Evolutionary conservation across 2,888 invertebrate species (phyloP), one percentile per base, ranked within the genome.

Genomic region (Ophion slaviceki): DNA sequence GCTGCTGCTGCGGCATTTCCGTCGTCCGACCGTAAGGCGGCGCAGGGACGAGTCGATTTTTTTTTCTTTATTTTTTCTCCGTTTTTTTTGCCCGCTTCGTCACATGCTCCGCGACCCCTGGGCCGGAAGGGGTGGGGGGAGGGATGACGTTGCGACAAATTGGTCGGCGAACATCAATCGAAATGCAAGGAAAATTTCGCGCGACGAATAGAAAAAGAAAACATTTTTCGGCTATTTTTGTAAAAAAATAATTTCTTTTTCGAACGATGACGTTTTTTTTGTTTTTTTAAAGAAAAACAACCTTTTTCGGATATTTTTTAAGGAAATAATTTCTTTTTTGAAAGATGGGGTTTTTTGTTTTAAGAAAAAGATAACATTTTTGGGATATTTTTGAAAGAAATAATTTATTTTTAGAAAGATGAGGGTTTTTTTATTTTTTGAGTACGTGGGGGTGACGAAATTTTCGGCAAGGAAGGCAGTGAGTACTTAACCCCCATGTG

Each of bases 1-100:
- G 88, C 87, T 87, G 89, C 86, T 84, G 86, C 86, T 84, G 86
- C 88, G 87, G 88, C 85, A 90, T 89, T 90, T 91, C 89, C 89
- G 89, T 88, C 89, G 89, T 90, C 88, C 89, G 88, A 86, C 87
- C 82, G 86, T 75, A 82, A 82, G 86, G 71, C 85, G 87, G 84
- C 88, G 87, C 83, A 82, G 80, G 71, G 40, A 83, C 84, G 89
- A 89, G 88, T 89, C 89, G 87, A n/a, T 10, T 2, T 87, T 86
- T 85, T 84, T 83, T 75, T 83, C 57, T 57, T 87, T 86, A 64
- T 24, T 78, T 76, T 64, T 40, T 32, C 70, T 45, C 70, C 4
- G 17, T 17, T 4, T 14, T 14, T 53, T 53, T 53, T 17, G 53
- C 17, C 53, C 17, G 53, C 53, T 17, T 53, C 53, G 14, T 53